phyloP scores from a whole-genome alignment of 2,888 invertebrate species.

The Exocentrus adspersus region DNA sequence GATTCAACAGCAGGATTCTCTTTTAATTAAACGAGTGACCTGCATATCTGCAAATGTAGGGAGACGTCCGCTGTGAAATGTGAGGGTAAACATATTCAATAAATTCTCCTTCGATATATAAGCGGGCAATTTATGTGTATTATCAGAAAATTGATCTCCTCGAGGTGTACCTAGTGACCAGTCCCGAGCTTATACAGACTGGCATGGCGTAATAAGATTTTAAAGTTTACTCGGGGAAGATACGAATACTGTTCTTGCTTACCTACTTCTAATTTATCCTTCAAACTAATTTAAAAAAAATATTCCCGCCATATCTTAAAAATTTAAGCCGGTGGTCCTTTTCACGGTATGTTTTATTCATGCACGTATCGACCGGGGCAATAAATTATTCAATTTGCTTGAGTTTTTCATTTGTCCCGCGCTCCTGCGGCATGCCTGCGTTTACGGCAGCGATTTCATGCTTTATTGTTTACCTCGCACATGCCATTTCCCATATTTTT shows the following conservation, averaged over 20 bases:
- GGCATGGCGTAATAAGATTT: neutral
- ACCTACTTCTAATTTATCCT: too few species aligned
- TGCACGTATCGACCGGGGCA: neutral
- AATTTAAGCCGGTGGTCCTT: neutral
- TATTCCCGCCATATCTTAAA: too few species aligned
- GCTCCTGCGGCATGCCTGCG: constrained; percentile 3
- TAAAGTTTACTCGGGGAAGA: too few species aligned
- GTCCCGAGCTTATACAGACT: too few species aligned
- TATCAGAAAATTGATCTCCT: constrained; percentile 34
- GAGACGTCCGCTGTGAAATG: neutral
- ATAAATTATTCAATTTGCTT: constrained; percentile 1
- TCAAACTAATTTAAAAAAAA: too few species aligned
- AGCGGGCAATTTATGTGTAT: constrained; percentile 22
- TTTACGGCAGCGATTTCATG: neutral
- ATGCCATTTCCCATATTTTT: constrained; percentile 18
- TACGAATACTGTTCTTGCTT: too few species aligned
- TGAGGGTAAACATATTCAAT: constrained; percentile 23
- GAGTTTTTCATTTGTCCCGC: neutral
- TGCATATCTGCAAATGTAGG: too few species aligned
- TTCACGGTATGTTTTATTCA: neutral
- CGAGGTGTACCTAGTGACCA: too few species aligned
- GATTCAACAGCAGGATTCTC: too few species aligned
- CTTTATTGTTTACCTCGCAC: constrained; percentile 17
- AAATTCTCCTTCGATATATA: constrained; percentile 8
- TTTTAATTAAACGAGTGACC: too few species aligned